Evolutionary conservation across 2,888 invertebrate genomes (phyloP), one percentile per base, ranked within the genome.

Genomic region (Gibbula magus): DNA sequence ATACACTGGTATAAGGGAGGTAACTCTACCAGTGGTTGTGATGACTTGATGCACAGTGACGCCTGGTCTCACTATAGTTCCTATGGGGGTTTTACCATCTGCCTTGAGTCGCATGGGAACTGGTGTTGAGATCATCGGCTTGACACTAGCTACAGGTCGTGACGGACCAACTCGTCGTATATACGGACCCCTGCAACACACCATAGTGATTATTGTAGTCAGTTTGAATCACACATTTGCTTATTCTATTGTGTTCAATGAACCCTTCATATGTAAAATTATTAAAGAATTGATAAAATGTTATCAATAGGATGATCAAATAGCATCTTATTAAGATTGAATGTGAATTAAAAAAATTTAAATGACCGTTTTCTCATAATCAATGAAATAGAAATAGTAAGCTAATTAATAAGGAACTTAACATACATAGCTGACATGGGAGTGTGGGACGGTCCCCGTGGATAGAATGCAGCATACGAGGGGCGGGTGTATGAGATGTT

Each of bases 31-130:
- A 79, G 96, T 94, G 3, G 98, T 98, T 83, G 98, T 94, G 8
- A 97, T 97, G 96, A 98, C 97, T 94, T 98, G 98, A 93, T 97
- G 97, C 29, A 97, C 97, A 25, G 97, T 97, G 96, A 98, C 98
- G 83, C 98, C 98, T 93, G 98, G 98, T 61, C 90, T 88, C 54
- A 86, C 78, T 61, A 86, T 83, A 53, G 85, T 86, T 29, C 83
- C 82, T 22, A 80, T 78, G 79, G 81, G 81, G 51, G 81, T 78
- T 22, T 86, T 85, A 77, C 83, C 82, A 75, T 83, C 86, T 52
- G 80, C 86, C 83, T 86, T 87, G 35, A 87, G 85, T 73, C 86
- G 85, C 86, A 88, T 90, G 4, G 91, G 91, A 8, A 90, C 87
- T 20, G 91, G 90, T 5, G 92, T 92, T 2, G 95, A 94, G 91